phyloP scores from a whole-genome alignment of 64 coral and sea anemone species.

The Pachyseris speciosa region DNA sequence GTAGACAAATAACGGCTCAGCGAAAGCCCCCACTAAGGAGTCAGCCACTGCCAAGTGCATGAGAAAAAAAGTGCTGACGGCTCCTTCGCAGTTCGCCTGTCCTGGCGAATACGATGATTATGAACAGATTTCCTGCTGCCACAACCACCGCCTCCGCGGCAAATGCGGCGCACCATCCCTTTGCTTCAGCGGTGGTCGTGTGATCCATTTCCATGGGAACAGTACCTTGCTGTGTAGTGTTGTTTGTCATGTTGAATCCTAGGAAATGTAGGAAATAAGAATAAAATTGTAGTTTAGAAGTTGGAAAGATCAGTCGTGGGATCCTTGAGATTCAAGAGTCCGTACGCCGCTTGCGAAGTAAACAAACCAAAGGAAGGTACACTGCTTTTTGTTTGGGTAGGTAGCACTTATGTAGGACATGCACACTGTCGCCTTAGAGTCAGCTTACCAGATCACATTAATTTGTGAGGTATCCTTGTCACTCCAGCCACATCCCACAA shows the following conservation, averaged over 20 bases:
- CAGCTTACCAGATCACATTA: too few species aligned
- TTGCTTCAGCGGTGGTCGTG: not conserved
- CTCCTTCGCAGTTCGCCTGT: not conserved
- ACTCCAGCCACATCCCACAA: too few species aligned
- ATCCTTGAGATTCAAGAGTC: too few species aligned
- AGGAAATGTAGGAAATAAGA: not conserved
- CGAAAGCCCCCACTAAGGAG: not conserved
- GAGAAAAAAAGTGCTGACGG: constrained; percentile 7
- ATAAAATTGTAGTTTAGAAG: too few species aligned
- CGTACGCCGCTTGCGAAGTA: too few species aligned
- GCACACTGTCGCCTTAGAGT: too few species aligned
- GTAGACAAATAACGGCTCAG: constrained; percentile 33
- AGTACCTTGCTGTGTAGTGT: not conserved
- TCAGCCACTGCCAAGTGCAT: constrained; percentile 34
- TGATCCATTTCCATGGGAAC: not conserved
- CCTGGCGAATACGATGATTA: constrained; percentile 20
- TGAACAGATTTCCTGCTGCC: constrained; percentile 22
- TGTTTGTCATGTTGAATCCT: not conserved
- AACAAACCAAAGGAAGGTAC: too few species aligned
- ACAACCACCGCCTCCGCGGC: constrained; percentile 4
- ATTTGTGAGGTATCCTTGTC: too few species aligned
- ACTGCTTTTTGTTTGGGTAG: too few species aligned
- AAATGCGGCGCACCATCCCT: constrained; percentile 9
- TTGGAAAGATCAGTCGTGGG: too few species aligned
- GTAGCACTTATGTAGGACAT: too few species aligned